Evolutionary conservation across 2,888 invertebrate genomes (phyloP).

Genomic region (Serripes groenlandicus): DNA sequence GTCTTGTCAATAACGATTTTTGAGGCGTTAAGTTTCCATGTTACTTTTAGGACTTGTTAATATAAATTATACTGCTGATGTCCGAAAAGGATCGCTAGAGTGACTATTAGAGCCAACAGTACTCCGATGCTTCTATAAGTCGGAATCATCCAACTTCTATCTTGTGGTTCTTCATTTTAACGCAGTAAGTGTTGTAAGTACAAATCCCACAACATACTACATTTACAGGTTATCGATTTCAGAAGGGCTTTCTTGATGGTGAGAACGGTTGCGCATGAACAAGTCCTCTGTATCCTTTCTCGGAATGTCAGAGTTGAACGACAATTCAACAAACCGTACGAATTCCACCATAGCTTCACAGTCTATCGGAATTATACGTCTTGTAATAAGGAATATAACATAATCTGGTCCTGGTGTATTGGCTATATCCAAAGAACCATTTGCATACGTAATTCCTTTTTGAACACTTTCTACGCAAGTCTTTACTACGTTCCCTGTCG

Average conservation of each 20-base stretch:
- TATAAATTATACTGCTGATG: slow-evolving; percentile 73
- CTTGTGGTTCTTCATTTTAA: slow-evolving; percentile 63
- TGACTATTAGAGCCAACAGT: slow-evolving; percentile 64
- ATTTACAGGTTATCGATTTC: slow-evolving; percentile 74
- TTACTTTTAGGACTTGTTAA: slow-evolving; percentile 75
- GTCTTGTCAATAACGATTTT: slow-evolving; percentile 76
- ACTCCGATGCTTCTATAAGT: slow-evolving; percentile 60
- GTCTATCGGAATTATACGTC: slow-evolving; percentile 60
- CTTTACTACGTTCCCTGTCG: slow-evolving; percentile 68
- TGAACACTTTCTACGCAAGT: slow-evolving; percentile 69
- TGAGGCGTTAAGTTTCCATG: slow-evolving; percentile 79
- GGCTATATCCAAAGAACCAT: slow-evolving; percentile 51
- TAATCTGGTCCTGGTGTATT: slow-evolving; percentile 61
- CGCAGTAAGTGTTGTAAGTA: slow-evolving; percentile 66
- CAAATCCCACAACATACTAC: slow-evolving; percentile 69
- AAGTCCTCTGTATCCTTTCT: slow-evolving; percentile 50
- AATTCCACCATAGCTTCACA: slow-evolving; percentile 80
- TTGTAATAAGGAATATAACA: slow-evolving; percentile 81
- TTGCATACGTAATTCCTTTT: slow-evolving; percentile 72
- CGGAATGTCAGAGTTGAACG: slow-evolving; percentile 64
- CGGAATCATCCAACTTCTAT: slow-evolving; percentile 72
- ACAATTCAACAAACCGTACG: slow-evolving; percentile 81
- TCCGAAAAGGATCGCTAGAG: slow-evolving; percentile 56
- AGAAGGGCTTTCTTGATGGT: slow-evolving; percentile 68
- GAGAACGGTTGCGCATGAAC: slow-evolving; percentile 66